Base-by-base conservation (phyloP, 1,140 invertebrate genomes). In the Bombus soroeensis region DNA sequence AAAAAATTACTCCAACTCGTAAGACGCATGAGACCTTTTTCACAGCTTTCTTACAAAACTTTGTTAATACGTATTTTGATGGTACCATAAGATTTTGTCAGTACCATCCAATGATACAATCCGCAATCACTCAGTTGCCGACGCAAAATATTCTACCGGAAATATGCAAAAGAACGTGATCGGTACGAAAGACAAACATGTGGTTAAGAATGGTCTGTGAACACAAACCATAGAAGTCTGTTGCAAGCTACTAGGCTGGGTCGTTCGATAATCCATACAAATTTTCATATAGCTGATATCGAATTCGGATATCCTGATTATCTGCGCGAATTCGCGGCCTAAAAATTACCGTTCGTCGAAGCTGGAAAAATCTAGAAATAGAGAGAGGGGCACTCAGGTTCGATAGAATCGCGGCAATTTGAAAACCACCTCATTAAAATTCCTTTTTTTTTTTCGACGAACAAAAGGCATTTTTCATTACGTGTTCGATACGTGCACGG, bases 231-330 rank as follows among this genome's bases (percentile, higher is more conserved):
- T 70, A 53, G 70, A n/a, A 80, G 64, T 53, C 43, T 32, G 70
- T 80, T 70, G 78, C 47, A 53, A 70, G 64, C 25, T 32, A 32
- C 12, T 34, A 25, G 25, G 0, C 25, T 43, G 34, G 32, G 13
- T 34, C n/a, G 32, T 80, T 70, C 78, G 64, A 80, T 80, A 80
- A 80, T 80, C 34, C 32, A 80, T 80, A 15, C 39, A 79, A 47
- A 39, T n/a, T 37, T 47, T 25, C 32, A 28, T 32, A 28, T 28
- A 5, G 62, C n/a, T 68, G 22, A 41, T 68, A 68, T 79, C 25
- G 59, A 66, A 78, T 79, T 28, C 77, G 41, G 62, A 80, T 80
- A 80, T 80, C n/a, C 32, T 53, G 62, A 80, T 80, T 80, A 80
- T 80, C 25, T 32, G 32, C 22, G 78, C 15, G 64, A 80, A 80